phyloP scores from a whole-genome alignment of 2,113 vertebrate genomes.

The Phyllostomus discolor region DNA sequence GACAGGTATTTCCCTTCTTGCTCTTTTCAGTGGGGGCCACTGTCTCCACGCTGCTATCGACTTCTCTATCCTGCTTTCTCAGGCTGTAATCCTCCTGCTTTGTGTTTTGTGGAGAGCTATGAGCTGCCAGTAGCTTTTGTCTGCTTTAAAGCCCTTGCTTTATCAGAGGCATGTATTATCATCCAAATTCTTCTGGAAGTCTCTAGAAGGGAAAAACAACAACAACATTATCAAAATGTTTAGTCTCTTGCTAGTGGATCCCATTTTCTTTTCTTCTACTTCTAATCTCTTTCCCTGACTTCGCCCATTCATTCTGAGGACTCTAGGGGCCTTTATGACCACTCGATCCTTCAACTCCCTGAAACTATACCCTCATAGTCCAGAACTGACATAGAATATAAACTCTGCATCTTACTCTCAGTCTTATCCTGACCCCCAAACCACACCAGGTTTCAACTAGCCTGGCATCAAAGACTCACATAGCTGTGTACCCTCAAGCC shows the following conservation, averaged over 20 bases:
- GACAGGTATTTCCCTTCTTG: background rate
- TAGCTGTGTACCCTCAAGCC: rapidly evolving
- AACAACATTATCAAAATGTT: background rate
- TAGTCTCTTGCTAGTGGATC: background rate
- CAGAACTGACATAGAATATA: background rate
- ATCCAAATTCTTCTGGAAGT: background rate
- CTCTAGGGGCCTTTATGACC: background rate
- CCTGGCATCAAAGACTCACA: background rate
- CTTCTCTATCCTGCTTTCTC: background rate
- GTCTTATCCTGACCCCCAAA: background rate
- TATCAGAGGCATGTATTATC: background rate
- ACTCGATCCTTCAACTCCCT: background rate
- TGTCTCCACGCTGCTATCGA: too few species aligned
- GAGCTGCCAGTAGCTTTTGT: background rate
- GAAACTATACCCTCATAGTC: background rate
- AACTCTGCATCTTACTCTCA: background rate
- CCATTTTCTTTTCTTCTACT: background rate
- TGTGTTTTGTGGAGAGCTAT: background rate
- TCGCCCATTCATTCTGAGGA: background rate
- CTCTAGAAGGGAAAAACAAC: background rate
- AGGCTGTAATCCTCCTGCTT: background rate
- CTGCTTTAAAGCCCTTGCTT: background rate
- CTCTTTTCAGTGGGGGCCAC: background rate
- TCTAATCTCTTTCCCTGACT: background rate
- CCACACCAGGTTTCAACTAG: background rate